Evolutionary conservation across 2,888 invertebrate genomes (phyloP).

Genomic region (Opisthograptis luteolata): DNA sequence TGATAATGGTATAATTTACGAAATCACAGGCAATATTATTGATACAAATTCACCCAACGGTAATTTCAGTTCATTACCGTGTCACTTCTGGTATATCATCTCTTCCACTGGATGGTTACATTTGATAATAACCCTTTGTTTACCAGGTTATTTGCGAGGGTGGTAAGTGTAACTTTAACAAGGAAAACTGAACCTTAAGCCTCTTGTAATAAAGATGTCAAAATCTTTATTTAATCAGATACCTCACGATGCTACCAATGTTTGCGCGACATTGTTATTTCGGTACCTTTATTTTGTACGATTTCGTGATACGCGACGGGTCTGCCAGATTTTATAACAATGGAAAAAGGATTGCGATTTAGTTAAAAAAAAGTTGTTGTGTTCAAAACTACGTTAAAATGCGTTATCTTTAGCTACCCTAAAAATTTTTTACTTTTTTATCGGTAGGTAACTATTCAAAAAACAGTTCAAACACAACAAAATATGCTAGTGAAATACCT

Average conservation of each 20-base stretch:
- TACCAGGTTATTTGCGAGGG: constrained; percentile 11
- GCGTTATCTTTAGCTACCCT: no score
- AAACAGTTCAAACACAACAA: no score
- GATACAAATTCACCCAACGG: constrained; percentile 34
- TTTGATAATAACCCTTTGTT: constrained; percentile 32
- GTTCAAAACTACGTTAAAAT: constrained; percentile 5
- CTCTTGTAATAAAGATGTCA: background rate
- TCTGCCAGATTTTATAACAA: constrained; percentile 68
- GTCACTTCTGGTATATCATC: constrained; percentile 47
- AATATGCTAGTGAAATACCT: no score
- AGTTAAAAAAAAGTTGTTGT: constrained; percentile 48
- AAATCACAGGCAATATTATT: constrained; percentile 12
- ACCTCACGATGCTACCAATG: constrained; percentile 16
- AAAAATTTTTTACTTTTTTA: no score
- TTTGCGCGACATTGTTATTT: constrained; percentile 31
- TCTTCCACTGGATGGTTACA: constrained; percentile 36
- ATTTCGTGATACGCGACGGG: constrained; percentile 62
- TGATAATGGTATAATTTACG: constrained; percentile 1
- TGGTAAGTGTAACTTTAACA: background rate
- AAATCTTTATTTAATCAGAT: constrained; percentile 11
- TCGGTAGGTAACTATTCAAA: no score
- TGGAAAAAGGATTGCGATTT: constrained; percentile 36
- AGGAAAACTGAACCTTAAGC: constrained; percentile 6
- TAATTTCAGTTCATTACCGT: constrained; percentile 41
- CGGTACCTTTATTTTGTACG: constrained; percentile 27